phyloP scores from a whole-genome alignment of 2,888 invertebrate species.

The Orthosia gothica region DNA sequence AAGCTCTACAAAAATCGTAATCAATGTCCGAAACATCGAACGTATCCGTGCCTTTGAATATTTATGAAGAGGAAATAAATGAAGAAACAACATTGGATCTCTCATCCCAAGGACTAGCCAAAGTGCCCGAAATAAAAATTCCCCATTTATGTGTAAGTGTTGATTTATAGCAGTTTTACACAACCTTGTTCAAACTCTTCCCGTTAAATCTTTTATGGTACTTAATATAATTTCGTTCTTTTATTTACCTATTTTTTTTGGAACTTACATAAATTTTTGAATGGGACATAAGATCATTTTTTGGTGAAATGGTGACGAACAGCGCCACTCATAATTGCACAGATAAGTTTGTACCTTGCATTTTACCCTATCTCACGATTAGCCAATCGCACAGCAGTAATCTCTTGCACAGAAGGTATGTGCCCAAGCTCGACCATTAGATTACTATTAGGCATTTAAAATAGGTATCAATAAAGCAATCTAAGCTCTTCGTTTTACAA shows the following conservation, averaged over 20 bases:
- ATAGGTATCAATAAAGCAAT: neutral
- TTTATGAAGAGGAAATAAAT: slow-evolving; percentile 82
- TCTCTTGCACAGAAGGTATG: neutral
- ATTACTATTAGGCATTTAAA: too few species aligned
- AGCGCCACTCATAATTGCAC: too few species aligned
- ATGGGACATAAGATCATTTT: too few species aligned
- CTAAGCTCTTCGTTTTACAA: neutral
- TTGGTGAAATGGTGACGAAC: too few species aligned
- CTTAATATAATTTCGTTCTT: too few species aligned
- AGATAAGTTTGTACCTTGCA: too few species aligned
- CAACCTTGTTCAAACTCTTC: too few species aligned
- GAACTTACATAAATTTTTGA: too few species aligned
- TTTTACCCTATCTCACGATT: neutral
- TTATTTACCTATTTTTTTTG: too few species aligned
- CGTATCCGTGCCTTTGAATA: slow-evolving; percentile 64
- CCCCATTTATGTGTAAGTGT: slow-evolving; percentile 79
- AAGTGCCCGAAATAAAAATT: slow-evolving; percentile 77
- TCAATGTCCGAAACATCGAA: slow-evolving; percentile 76
- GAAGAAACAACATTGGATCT: slow-evolving; percentile 80
- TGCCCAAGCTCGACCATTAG: neutral
- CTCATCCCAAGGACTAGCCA: slow-evolving; percentile 75
- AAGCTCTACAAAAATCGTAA: neutral
- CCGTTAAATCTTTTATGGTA: too few species aligned
- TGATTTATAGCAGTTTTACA: neutral
- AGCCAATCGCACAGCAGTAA: too few species aligned